phyloP scores from a whole-genome alignment of 2,888 invertebrate species.

The Cyclophora albipunctata region DNA sequence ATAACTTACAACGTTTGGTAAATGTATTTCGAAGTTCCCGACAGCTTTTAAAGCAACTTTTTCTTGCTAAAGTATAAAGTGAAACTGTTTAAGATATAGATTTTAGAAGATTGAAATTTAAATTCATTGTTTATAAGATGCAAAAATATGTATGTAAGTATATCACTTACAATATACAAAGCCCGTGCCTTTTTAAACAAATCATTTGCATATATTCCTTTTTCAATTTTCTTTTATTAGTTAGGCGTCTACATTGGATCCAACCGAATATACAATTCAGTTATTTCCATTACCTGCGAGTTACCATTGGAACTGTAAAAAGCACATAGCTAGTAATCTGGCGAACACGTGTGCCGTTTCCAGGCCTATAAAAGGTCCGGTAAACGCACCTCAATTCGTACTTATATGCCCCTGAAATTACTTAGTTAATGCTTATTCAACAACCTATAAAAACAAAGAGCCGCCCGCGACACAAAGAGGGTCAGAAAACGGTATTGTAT shows the following conservation, averaged over 20 bases:
- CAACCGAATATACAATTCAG: too few species aligned
- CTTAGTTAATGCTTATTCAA: constrained; percentile 64
- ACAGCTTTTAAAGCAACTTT: constrained; percentile 3
- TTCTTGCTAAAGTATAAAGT: constrained; percentile 3
- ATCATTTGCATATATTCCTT: too few species aligned
- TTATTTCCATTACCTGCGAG: neutral
- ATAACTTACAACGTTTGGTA: neutral
- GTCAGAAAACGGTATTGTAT: constrained; percentile 66
- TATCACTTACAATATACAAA: too few species aligned
- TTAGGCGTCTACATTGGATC: too few species aligned
- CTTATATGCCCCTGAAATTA: constrained; percentile 48
- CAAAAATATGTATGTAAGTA: too few species aligned
- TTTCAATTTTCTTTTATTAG: too few species aligned
- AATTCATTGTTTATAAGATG: neutral
- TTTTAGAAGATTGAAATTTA: constrained; percentile 7
- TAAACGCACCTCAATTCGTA: constrained; percentile 46
- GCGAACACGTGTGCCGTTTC: constrained; percentile 25
- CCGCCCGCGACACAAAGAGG: constrained; percentile 52
- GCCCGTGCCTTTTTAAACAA: too few species aligned
- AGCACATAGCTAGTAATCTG: constrained; percentile 18
- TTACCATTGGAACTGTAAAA: constrained; percentile 1
- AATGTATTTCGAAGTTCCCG: constrained; percentile 1
- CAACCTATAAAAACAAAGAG: constrained; percentile 71
- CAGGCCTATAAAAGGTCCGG: constrained; percentile 32
- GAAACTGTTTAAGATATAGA: constrained; percentile 8